These are phyloP conservation scores for Crossocerus cetratus DNA, from an alignment of 2,888 invertebrate genomes.

Conservation along the genomic window DNA sequence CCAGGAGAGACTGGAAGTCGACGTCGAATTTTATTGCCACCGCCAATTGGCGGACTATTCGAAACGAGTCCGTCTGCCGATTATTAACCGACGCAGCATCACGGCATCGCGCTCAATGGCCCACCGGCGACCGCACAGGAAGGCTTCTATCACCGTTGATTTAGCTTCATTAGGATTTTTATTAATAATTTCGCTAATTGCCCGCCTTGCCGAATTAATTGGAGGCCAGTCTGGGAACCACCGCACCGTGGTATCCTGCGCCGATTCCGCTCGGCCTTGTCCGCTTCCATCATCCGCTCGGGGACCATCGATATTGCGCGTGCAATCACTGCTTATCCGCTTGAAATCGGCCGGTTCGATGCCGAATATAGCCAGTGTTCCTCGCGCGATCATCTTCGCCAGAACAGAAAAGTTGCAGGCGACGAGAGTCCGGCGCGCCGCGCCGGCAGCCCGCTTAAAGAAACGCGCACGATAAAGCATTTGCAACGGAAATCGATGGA, in stretches of 20 bases:
- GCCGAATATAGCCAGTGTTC: no score
- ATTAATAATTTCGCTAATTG: constrained; percentile 74
- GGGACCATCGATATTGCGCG: no score
- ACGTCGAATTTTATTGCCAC: constrained; percentile 56
- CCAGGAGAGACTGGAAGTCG: constrained; percentile 30
- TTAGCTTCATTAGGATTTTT: constrained; percentile 72
- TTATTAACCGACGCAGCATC: constrained; percentile 58
- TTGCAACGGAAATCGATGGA: constrained; percentile 63
- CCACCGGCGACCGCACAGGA: constrained; percentile 73
- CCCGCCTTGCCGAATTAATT: constrained; percentile 71
- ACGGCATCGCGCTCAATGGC: constrained; percentile 48
- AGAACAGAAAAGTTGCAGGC: no score
- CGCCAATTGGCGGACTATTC: constrained; percentile 67
- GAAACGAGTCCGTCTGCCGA: constrained; percentile 57
- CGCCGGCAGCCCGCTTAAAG: constrained; percentile 39
- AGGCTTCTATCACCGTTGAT: constrained; percentile 73
- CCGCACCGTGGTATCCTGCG: constrained; percentile 14
- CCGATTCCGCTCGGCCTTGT: constrained; percentile 17
- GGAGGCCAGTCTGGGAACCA: constrained; percentile 65
- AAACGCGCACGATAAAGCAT: constrained; percentile 56
- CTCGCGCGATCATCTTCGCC: no score
- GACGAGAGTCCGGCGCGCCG: constrained; percentile 3
- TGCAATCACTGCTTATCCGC: no score
- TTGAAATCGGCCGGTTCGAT: no score
- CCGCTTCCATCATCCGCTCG: constrained; percentile 23